These are phyloP conservation scores for Drosophila pegasa DNA, from an alignment of 2,888 invertebrate genomes.

Conservation along the genomic window DNA sequence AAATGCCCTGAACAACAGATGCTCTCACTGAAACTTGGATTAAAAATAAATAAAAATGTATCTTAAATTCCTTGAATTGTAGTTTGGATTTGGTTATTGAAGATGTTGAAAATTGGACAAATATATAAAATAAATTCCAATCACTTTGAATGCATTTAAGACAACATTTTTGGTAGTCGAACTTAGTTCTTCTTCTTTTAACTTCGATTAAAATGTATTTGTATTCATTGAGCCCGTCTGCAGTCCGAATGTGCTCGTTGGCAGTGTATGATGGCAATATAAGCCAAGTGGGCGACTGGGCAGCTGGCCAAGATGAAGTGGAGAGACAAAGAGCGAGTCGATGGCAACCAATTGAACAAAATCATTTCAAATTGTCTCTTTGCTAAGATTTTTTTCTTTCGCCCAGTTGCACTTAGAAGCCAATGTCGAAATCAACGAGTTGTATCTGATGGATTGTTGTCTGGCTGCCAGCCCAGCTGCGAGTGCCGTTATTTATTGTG, in stretches of 20 bases:
- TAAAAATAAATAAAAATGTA: background rate
- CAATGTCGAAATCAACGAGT: constrained; percentile 54
- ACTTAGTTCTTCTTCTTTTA: no score
- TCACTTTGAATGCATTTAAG: background rate
- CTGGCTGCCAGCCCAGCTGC: constrained; percentile 31
- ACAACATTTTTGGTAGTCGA: no score
- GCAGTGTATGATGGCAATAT: constrained; percentile 13
- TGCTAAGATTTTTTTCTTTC: constrained; percentile 26
- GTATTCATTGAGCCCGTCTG: no score
- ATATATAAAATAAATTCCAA: no score
- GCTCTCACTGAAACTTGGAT: background rate
- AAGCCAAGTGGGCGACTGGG: constrained; percentile 18
- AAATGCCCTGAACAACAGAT: constrained; percentile 2
- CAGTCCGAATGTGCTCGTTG: background rate
- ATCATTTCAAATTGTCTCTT: constrained; percentile 70
- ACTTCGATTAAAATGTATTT: no score
- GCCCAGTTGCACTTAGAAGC: constrained; percentile 47
- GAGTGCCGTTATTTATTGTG: constrained; percentile 33
- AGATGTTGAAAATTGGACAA: background rate
- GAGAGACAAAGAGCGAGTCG: constrained; percentile 34
- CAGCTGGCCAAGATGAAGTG: constrained; percentile 33
- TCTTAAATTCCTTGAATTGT: background rate
- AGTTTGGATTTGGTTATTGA: background rate
- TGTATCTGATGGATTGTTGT: constrained; percentile 49
- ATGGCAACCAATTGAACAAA: constrained; percentile 62